phyloP scores from a whole-genome alignment of 2,888 invertebrate species.

The Pycnomerus fuliginosus region DNA sequence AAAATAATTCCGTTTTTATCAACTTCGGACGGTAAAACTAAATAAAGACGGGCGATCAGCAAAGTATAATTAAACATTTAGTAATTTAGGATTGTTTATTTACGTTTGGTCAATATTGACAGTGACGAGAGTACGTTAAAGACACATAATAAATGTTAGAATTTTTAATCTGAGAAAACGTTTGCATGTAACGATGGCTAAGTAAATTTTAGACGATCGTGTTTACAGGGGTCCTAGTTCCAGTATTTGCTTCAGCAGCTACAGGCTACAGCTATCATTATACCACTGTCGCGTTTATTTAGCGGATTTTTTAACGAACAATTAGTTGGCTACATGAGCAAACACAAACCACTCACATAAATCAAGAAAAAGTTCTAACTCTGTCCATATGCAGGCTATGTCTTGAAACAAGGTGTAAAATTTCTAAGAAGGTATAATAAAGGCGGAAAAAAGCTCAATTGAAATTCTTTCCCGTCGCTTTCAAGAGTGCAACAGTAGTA shows the following conservation, averaged over 20 bases:
- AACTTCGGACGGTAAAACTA: not conserved
- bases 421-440: no score
- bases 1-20: not conserved
- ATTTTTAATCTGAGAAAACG: constrained; percentile 18
- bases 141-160: constrained; percentile 15
- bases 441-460: constrained; percentile 14
- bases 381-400: no score
- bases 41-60: not conserved
- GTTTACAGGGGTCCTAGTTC: constrained; percentile 13
- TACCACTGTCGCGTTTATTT: constrained; percentile 16
- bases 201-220: constrained; percentile 21
- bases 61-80: constrained; percentile 11
- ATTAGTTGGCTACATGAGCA: no score
- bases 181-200: constrained; percentile 21
- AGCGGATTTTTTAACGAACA: no score
- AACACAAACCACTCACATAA: no score
- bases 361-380: no score
- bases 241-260: constrained; percentile 25
- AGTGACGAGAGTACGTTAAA: constrained; percentile 7
- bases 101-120: constrained; percentile 19
- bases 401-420: no score
- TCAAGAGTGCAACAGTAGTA: constrained; percentile 17
- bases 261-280: constrained; percentile 15
- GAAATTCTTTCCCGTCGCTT: constrained; percentile 10
- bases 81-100: constrained; percentile 12